Percentiles rank a stretch among this genome's conserved stretches.
Evolutionary conservation across 2,888 invertebrate genomes (phyloP).

Genomic region (Trypoxylon attenuatum): DNA sequence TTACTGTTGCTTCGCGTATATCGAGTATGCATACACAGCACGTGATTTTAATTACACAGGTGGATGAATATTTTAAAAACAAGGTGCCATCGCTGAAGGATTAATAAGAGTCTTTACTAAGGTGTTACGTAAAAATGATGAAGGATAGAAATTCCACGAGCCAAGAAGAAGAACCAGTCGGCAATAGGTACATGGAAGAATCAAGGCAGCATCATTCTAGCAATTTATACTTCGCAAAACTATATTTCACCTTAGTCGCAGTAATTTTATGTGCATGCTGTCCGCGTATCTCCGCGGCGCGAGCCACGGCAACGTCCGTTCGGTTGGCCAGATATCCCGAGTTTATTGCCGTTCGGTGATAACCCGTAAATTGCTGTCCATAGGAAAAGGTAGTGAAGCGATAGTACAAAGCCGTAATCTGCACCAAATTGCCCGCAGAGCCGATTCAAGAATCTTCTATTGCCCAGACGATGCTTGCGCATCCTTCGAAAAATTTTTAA

Average conservation of each 20-base stretch:
- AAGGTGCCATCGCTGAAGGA: no score
- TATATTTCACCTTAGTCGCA: slow-evolving; percentile 46
- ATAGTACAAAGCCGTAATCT: slow-evolving; percentile 54
- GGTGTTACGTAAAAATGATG: no score
- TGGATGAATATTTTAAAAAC: no score
- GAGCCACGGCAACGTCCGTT: slow-evolving; percentile 40
- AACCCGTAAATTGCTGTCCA: slow-evolving; percentile 57
- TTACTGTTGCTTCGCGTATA: no score
- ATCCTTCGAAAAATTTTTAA: no score
- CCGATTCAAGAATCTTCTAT: slow-evolving; percentile 31
- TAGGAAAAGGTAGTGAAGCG: slow-evolving; percentile 47
- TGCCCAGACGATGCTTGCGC: no score
- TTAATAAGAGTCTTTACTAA: no score
- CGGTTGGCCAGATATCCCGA: slow-evolving; percentile 47
- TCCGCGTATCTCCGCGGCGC: slow-evolving; percentile 45
- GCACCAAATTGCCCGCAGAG: slow-evolving; percentile 48
- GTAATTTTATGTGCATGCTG: slow-evolving; percentile 54
- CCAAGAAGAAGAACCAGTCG: no score
- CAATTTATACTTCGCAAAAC: slow-evolving; percentile 43
- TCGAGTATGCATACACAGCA: no score
- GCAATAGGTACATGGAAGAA: no score
- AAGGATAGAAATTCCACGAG: no score
- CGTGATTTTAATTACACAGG: no score
- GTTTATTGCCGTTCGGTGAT: slow-evolving; percentile 58
- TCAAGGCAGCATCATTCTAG: slow-evolving; percentile 43